These are phyloP conservation scores for Erynnis tages DNA, from an alignment of 2,888 invertebrate species.

Conservation along the genomic window DNA sequence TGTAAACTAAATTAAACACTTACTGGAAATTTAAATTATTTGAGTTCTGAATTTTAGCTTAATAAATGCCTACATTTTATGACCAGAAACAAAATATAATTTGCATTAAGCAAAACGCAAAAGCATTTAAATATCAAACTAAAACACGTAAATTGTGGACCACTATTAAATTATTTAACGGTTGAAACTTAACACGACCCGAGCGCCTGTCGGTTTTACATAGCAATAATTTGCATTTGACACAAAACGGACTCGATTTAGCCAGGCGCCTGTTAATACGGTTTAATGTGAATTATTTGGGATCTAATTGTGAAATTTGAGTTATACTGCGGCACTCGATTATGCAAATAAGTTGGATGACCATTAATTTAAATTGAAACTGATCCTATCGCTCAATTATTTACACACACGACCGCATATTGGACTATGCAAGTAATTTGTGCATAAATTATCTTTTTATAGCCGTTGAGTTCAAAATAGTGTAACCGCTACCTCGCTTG, in stretches of 20 bases:
- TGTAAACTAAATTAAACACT: too few species aligned
- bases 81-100: slow-evolving; percentile 1
- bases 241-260: slow-evolving; percentile 25
- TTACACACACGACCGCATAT: slow-evolving; percentile 10
- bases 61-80: too few species aligned
- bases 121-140: slow-evolving; percentile 14
- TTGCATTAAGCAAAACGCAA: slow-evolving; percentile 5
- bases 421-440: background rate
- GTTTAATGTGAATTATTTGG: slow-evolving; percentile 17
- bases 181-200: slow-evolving; percentile 8
- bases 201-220: slow-evolving; percentile 36
- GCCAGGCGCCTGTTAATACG: slow-evolving; percentile 18
- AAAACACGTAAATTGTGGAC: slow-evolving; percentile 6
- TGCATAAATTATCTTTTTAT: slow-evolving; percentile 14
- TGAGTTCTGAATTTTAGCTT: too few species aligned
- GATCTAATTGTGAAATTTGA: slow-evolving; percentile 22
- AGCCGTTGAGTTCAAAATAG: background rate
- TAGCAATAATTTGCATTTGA: slow-evolving; percentile 37
- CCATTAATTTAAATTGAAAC: slow-evolving; percentile 22
- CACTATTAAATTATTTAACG: slow-evolving; percentile 14
- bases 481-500: background rate
- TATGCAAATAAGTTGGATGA: slow-evolving; percentile 16
- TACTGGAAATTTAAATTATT: too few species aligned
- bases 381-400: slow-evolving; percentile 22
- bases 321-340: slow-evolving; percentile 12